Conservation (phyloP, 2,797 vertebrate species). For the Crenuchus spilurus region DNA sequence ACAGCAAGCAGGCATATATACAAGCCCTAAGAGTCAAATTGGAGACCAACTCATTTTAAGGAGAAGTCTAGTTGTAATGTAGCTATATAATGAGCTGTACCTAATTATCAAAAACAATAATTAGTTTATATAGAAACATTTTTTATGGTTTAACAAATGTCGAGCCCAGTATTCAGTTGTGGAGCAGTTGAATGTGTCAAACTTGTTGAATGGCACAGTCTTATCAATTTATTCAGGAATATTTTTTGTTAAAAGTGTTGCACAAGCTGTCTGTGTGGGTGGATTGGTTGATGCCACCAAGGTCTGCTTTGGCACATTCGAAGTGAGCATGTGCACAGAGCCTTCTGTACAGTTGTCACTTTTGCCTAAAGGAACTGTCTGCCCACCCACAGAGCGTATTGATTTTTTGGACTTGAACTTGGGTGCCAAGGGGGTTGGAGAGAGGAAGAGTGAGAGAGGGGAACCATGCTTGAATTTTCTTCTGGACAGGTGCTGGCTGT, state of each 20-base stretch:
- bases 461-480: neutral
- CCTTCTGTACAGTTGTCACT: conserved; percentile 41
- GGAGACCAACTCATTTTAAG: too few species aligned
- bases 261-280: conserved; percentile 41
- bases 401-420: conserved; percentile 34
- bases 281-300: conserved; percentile 27
- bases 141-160: neutral
- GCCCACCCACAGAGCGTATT: conserved; percentile 31
- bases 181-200: neutral
- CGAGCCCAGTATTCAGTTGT: neutral
- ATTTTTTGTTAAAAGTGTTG: conserved; percentile 42
- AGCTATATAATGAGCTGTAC: neutral
- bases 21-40: too few species aligned
- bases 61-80: too few species aligned
- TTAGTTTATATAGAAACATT: neutral
- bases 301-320: conserved; percentile 8
- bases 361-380: conserved; percentile 25
- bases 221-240: conserved; percentile 16
- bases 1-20: too few species aligned
- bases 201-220: conserved; percentile 27
- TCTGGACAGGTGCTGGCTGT: conserved; percentile 7
- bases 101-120: neutral
- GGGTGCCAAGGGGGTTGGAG: conserved; percentile 4
- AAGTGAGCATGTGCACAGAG: conserved; percentile 10
- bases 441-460: neutral